Conservation (phyloP, 30 jellyfish, hydroid and myxozoan species). For the Pseudorhiza aurosa region DNA sequence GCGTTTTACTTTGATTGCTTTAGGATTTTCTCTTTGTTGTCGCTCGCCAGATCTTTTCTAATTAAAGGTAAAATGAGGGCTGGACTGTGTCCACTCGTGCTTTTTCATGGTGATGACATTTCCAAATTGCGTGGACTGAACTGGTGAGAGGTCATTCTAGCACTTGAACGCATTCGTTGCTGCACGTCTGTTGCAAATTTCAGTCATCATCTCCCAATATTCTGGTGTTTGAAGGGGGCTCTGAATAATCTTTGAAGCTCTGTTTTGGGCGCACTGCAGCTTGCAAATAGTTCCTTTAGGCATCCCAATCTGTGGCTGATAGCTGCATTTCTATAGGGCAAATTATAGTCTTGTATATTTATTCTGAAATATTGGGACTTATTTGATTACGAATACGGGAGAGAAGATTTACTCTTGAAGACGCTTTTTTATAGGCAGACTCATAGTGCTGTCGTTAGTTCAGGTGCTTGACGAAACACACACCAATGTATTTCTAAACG, state of each 20-base stretch:
- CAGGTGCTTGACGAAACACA: conserved; percentile 46
- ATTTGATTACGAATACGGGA: conserved; percentile 41
- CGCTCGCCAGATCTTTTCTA: too few species aligned
- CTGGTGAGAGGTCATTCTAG: too few species aligned
- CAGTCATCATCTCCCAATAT: too few species aligned
- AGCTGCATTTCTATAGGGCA: conserved; percentile 62
- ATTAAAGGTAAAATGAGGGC: too few species aligned
- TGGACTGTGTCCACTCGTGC: too few species aligned
- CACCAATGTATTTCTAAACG: conserved; percentile 49
- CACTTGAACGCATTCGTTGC: too few species aligned
- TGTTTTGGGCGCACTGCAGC: conserved; percentile 56
- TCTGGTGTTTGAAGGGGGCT: too few species aligned
- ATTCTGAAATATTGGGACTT: conserved; percentile 46
- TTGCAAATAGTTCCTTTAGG: conserved; percentile 52
- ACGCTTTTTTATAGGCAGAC: too few species aligned
- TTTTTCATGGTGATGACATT: too few species aligned
- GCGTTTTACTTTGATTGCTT: neutral
- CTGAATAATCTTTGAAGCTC: conserved; percentile 74
- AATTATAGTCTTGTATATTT: conserved; percentile 48
- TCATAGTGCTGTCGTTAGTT: conserved; percentile 29
- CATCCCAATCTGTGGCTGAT: conserved; percentile 34
- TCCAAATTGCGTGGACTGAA: too few species aligned
- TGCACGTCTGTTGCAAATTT: too few species aligned
- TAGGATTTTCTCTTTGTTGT: neutral
- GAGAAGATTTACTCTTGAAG: conserved; percentile 40